These are phyloP conservation scores for Drosophila leonis DNA, from an alignment of 2,888 invertebrate genomes.

Conservation along the genomic window DNA sequence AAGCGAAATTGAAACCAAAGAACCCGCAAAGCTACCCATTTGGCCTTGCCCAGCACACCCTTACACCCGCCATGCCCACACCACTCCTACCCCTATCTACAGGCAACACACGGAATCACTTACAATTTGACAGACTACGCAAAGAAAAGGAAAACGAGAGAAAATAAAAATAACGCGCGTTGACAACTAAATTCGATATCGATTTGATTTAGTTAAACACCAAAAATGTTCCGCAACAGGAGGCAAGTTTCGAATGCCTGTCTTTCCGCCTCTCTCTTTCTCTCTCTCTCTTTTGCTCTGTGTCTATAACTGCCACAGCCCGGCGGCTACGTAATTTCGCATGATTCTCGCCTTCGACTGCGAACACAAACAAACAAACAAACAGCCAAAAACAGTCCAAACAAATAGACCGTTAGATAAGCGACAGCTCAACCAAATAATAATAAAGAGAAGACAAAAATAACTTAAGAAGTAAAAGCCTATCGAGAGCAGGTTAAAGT, in stretches of 20 bases:
- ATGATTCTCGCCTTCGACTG: slow-evolving; percentile 76
- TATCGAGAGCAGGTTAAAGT: neutral
- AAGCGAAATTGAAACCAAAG: slow-evolving; percentile 73
- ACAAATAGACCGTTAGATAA: slow-evolving; percentile 65
- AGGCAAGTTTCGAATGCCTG: slow-evolving; percentile 3
- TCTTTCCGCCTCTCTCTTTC: neutral
- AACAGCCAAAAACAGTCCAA: slow-evolving; percentile 48
- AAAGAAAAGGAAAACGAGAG: neutral
- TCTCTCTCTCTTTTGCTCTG: neutral
- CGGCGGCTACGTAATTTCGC: slow-evolving; percentile 62
- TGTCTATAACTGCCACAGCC: neutral
- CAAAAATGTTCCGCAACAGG: slow-evolving; percentile 49
- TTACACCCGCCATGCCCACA: neutral
- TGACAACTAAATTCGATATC: slow-evolving; percentile 80
- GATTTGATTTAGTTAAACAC: slow-evolving; percentile 81
- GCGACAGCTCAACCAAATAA: slow-evolving; percentile 37
- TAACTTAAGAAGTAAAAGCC: neutral
- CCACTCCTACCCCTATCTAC: neutral
- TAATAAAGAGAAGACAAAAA: neutral
- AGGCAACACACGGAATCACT: slow-evolving; percentile 42
- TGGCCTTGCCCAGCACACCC: slow-evolving; percentile 7
- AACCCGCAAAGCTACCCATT: slow-evolving; percentile 49
- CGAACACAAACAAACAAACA: slow-evolving; percentile 78
- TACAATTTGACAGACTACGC: slow-evolving; percentile 67
- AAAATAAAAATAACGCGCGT: slow-evolving; percentile 53